Evolutionary conservation across 2,113 vertebrate species (phyloP).

Genomic region (Erythrocebus patas): DNA sequence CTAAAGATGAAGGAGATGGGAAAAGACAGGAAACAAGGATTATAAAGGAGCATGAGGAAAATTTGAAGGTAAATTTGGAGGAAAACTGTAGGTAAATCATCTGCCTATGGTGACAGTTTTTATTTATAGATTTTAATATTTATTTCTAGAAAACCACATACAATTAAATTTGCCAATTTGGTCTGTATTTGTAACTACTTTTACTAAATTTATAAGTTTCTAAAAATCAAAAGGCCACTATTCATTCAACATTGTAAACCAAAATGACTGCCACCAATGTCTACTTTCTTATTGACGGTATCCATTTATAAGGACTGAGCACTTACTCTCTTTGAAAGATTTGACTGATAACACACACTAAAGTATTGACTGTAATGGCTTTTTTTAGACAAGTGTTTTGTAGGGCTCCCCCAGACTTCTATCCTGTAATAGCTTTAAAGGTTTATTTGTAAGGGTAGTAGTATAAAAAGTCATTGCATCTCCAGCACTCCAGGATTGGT

Average conservation of each 20-base stretch:
- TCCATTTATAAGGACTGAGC: neutral
- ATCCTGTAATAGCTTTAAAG: neutral
- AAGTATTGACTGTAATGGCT: neutral
- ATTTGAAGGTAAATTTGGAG: neutral
- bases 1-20: neutral
- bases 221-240: neutral
- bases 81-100: neutral
- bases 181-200: neutral
- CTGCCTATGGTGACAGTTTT: neutral
- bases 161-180: neutral
- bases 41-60: neutral
- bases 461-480: fast-evolving
- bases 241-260: neutral
- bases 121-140: neutral
- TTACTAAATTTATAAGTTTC: neutral
- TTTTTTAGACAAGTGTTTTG: neutral
- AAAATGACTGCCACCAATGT: neutral
- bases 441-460: neutral
- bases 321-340: neutral
- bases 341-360: neutral
- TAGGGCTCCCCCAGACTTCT: neutral
- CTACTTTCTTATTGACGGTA: neutral
- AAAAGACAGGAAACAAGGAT: neutral
- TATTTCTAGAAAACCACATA: neutral
- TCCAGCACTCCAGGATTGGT: neutral